Conservation (phyloP, 2,888 invertebrate genomes). For the Epirrhoe tristata region DNA sequence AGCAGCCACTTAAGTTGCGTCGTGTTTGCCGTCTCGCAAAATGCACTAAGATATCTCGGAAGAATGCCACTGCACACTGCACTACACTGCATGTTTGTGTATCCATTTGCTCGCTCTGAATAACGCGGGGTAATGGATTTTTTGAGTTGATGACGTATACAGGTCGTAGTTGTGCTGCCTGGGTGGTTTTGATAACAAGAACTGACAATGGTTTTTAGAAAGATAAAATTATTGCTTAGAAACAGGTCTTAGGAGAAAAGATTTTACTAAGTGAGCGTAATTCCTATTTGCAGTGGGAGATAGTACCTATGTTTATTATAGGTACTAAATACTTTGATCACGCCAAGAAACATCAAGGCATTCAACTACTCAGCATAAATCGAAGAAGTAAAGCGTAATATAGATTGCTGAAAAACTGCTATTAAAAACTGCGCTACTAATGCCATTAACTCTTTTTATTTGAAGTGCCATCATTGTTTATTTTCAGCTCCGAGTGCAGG, state of each 20-base stretch:
- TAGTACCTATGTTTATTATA: too few relatives aligned
- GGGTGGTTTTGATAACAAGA: conserved; percentile 9
- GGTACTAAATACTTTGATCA: too few relatives aligned
- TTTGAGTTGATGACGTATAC: conserved; percentile 49
- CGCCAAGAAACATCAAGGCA: too few relatives aligned
- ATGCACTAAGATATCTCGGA: conserved; percentile 65
- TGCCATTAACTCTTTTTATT: not conserved
- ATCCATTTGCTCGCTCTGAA: conserved; percentile 69
- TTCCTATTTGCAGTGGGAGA: too few relatives aligned
- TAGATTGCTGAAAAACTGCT: too few relatives aligned
- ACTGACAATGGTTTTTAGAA: not conserved
- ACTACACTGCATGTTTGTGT: conserved; percentile 67
- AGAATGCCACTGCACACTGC: conserved; percentile 53
- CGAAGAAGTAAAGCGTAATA: too few relatives aligned
- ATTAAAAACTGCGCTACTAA: not conserved
- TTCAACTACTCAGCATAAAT: too few relatives aligned
- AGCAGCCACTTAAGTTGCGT: conserved; percentile 67
- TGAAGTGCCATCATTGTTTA: not conserved
- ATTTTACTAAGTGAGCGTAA: too few relatives aligned
- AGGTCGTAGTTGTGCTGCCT: conserved; percentile 5
- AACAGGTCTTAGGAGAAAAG: not conserved
- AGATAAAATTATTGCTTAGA: not conserved
- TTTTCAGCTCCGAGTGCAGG: not conserved
- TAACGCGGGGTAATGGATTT: conserved; percentile 65
- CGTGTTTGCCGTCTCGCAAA: conserved; percentile 63